These are phyloP conservation scores for Ardeotis arabs DNA, from an alignment of 2,113 vertebrate genomes.

Conservation along the genomic window DNA sequence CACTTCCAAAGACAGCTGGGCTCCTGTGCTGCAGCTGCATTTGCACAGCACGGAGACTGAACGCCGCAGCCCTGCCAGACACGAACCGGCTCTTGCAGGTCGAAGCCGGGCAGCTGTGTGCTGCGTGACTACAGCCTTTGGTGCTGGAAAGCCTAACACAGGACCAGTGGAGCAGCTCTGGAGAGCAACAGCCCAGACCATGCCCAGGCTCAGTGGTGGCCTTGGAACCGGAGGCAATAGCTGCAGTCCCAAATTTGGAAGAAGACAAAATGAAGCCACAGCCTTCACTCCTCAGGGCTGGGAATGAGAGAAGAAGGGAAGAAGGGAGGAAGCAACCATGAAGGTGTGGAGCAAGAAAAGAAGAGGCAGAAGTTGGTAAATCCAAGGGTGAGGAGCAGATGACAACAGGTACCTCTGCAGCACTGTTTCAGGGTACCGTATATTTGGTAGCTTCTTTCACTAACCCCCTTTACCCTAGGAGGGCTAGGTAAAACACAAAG, in stretches of 20 bases:
- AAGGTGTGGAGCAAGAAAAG: neutral
- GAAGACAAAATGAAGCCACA: neutral
- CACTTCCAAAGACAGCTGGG: fast-evolving
- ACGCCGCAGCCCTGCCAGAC: neutral
- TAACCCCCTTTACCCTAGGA: neutral
- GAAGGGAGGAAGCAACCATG: neutral
- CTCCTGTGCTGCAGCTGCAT: neutral
- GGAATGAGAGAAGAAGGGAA: neutral
- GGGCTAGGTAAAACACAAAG: neutral
- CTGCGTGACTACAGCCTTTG: neutral
- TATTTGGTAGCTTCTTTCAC: neutral
- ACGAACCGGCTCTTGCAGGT: neutral
- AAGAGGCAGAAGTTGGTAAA: neutral
- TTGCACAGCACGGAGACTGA: neutral
- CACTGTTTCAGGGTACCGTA: neutral
- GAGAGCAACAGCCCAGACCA: neutral
- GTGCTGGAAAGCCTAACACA: neutral
- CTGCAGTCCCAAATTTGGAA: neutral
- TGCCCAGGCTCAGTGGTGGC: neutral
- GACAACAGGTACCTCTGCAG: neutral
- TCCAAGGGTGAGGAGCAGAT: neutral
- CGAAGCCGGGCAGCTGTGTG: fast-evolving
- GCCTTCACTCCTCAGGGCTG: neutral
- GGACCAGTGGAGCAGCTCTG: neutral
- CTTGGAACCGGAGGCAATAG: neutral